Percentiles rank a stretch among this genome's conserved stretches.
phyloP scores from a whole-genome alignment of 1,140 invertebrate species.

The Drosophila bocqueti region DNA sequence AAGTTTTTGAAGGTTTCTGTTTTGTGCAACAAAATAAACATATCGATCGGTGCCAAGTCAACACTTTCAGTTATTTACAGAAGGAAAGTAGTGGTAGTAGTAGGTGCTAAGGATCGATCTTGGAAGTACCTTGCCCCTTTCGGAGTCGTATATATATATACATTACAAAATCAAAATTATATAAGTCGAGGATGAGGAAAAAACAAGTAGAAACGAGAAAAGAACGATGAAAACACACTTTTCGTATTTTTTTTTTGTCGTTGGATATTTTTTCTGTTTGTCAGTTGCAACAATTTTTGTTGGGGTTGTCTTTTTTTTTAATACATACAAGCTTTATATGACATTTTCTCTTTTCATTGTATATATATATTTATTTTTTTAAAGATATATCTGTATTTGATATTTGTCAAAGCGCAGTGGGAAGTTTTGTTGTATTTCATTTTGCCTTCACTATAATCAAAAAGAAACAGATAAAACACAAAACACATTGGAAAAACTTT shows the following conservation, averaged over 20 bases:
- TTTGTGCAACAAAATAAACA: slow-evolving; percentile 51
- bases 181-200: slow-evolving; percentile 45
- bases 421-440: slow-evolving; percentile 85
- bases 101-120: slow-evolving; percentile 43
- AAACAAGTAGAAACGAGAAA: slow-evolving; percentile 40
- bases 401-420: slow-evolving; percentile 84
- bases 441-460: slow-evolving; percentile 82
- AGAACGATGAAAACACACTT: slow-evolving; percentile 45
- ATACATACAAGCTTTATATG: slow-evolving; percentile 81
- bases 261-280: slow-evolving; percentile 63
- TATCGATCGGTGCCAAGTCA: slow-evolving; percentile 40
- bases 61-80: slow-evolving; percentile 46
- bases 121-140: slow-evolving; percentile 34
- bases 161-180: slow-evolving; percentile 33
- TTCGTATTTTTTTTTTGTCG: slow-evolving; percentile 53
- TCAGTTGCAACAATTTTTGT: slow-evolving; percentile 56
- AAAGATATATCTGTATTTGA: slow-evolving; percentile 46
- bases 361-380: slow-evolving; percentile 39
- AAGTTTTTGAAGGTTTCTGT: slow-evolving; percentile 30
- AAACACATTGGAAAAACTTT: slow-evolving; percentile 55
- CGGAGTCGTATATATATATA: slow-evolving; percentile 24
- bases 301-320: slow-evolving; percentile 50
- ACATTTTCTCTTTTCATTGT: slow-evolving; percentile 55
- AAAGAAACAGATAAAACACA: slow-evolving; percentile 68
- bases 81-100: slow-evolving; percentile 26